These are phyloP conservation scores for Lanistes nyassanus DNA, from an alignment of 1,140 invertebrate genomes.

Conservation along the genomic window DNA sequence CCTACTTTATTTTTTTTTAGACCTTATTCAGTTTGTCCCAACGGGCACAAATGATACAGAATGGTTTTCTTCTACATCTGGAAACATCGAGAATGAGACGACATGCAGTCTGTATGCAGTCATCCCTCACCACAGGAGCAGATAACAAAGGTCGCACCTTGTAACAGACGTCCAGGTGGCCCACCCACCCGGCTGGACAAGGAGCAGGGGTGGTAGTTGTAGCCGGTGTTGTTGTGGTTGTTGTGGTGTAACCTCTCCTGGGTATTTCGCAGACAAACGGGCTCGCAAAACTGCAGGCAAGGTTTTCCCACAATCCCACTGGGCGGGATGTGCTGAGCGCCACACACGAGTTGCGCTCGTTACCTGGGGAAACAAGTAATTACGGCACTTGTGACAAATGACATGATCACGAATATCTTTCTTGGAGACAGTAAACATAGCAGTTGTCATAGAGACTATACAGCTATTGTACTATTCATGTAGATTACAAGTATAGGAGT, in stretches of 20 bases:
- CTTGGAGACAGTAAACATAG: not conserved
- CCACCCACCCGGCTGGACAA: slow-evolving; percentile 43
- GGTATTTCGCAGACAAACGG: slow-evolving; percentile 49
- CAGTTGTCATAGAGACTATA: too few species aligned
- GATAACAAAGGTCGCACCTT: slow-evolving; percentile 37
- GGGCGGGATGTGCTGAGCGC: slow-evolving; percentile 40
- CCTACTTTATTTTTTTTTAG: not conserved
- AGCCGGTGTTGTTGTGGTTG: slow-evolving; percentile 30
- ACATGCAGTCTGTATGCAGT: too few species aligned
- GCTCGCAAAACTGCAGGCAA: slow-evolving; percentile 30
- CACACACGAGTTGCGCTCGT: slow-evolving; percentile 47
- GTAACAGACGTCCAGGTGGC: slow-evolving; percentile 44
- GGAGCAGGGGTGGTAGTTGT: slow-evolving; percentile 34
- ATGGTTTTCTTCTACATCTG: too few species aligned
- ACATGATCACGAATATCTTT: not conserved
- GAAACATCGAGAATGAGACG: too few species aligned
- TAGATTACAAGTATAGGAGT: too few species aligned
- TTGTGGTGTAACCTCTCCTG: slow-evolving; percentile 39
- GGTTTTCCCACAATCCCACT: slow-evolving; percentile 52
- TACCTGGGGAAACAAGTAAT: slow-evolving; percentile 40
- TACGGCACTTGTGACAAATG: too few species aligned
- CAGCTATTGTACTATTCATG: too few species aligned
- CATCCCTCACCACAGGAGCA: too few species aligned
- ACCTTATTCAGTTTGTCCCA: not conserved
- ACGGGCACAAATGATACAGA: too few species aligned